These are phyloP conservation scores for Drosophila nigromelanica DNA, from an alignment of 1,140 invertebrate genomes.

Conservation along the genomic window DNA sequence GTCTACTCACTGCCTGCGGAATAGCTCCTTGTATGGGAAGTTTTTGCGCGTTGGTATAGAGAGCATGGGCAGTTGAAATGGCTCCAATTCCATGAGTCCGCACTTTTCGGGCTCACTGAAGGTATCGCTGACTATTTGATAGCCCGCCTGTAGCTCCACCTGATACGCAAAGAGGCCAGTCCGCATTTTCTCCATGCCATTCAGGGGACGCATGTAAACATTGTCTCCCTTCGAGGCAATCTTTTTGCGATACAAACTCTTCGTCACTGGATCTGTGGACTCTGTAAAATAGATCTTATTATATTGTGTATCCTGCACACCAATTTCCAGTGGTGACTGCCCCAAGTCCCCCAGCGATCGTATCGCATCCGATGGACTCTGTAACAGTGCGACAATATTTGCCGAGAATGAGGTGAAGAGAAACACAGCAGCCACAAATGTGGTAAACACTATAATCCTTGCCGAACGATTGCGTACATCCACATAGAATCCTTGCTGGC, in stretches of 20 bases:
- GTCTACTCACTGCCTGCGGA: constrained; percentile 83
- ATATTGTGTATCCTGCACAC: constrained; percentile 86
- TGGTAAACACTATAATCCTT: constrained; percentile 85
- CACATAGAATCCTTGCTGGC: constrained; percentile 87
- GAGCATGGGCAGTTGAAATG: constrained; percentile 85
- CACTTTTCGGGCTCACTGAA: constrained; percentile 87
- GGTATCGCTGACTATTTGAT: constrained; percentile 86
- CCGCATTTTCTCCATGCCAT: constrained; percentile 85
- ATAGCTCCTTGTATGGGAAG: constrained; percentile 85
- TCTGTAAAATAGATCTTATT: constrained; percentile 86
- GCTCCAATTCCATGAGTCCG: constrained; percentile 85
- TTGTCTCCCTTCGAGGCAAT: constrained; percentile 84
- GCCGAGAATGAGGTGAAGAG: constrained; percentile 87
- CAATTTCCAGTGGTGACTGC: constrained; percentile 85
- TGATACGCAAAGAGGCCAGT: constrained; percentile 86
- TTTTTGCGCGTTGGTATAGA: constrained; percentile 85
- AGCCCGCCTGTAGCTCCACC: constrained; percentile 85
- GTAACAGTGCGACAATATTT: constrained; percentile 86
- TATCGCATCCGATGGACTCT: constrained; percentile 86
- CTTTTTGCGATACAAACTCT: constrained; percentile 85
- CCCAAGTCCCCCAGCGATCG: constrained; percentile 85
- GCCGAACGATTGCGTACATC: constrained; percentile 84
- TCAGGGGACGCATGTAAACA: constrained; percentile 84
- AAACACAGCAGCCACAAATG: constrained; percentile 85
- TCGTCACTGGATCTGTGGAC: constrained; percentile 85